These are phyloP conservation scores for Rhaphigaster nebulosa DNA, from an alignment of 2,888 invertebrate genomes.

Conservation along the genomic window DNA sequence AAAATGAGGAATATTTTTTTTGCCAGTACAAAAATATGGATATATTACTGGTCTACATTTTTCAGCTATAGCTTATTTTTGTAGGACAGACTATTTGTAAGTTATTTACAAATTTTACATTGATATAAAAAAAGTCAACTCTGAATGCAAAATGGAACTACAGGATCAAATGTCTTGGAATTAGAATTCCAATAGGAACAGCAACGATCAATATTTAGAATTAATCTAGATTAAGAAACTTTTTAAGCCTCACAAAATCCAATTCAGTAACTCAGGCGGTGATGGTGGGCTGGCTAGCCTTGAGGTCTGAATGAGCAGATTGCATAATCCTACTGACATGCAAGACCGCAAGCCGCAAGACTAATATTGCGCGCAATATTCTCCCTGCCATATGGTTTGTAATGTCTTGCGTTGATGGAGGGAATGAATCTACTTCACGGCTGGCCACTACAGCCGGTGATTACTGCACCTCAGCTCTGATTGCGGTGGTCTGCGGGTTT, in stretches of 20 bases:
- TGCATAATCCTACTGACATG: neutral
- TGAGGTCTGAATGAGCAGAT: neutral
- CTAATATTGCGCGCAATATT: slow-evolving; percentile 31
- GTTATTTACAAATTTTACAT: too few species aligned
- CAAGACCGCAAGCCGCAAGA: neutral
- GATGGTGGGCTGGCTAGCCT: too few species aligned
- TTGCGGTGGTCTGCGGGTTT: neutral
- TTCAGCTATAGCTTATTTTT: too few species aligned
- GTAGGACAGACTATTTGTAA: too few species aligned
- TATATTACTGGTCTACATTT: too few species aligned
- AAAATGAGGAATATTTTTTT: too few species aligned
- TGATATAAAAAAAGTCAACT: too few species aligned
- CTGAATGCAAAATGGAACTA: too few species aligned
- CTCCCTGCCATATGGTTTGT: neutral
- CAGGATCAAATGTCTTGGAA: too few species aligned
- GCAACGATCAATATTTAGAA: too few species aligned
- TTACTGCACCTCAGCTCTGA: neutral
- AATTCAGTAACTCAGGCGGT: neutral
- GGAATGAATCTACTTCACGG: neutral
- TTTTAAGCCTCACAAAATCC: neutral
- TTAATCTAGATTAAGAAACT: neutral
- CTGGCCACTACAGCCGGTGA: neutral
- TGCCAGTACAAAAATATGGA: too few species aligned
- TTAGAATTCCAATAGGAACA: neutral
- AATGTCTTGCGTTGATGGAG: neutral